Evolutionary conservation across 1,140 invertebrate genomes (phyloP).

Genomic region (Diachasmimorpha longicaudata): DNA sequence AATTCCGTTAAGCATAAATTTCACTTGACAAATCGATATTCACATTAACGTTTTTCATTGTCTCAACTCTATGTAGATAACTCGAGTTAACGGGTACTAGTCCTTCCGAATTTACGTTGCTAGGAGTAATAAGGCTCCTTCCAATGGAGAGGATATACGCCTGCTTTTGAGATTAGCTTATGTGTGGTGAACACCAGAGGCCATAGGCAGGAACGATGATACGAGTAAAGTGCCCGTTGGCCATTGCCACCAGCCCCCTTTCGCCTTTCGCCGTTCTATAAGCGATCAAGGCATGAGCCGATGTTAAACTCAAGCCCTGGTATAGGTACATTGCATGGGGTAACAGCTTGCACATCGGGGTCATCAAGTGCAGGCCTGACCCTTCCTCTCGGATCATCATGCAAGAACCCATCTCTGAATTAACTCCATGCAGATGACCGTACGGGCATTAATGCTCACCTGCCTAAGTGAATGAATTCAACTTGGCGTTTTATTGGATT

Average conservation of each 20-base stretch:
- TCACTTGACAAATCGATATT: too few species aligned
- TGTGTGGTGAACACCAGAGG: not conserved
- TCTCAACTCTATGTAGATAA: too few species aligned
- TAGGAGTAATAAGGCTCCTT: not conserved
- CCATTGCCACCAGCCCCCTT: not conserved
- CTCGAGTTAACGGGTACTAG: too few species aligned
- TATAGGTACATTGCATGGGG: not conserved
- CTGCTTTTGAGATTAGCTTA: not conserved
- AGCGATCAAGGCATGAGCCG: not conserved
- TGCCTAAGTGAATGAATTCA: not conserved
- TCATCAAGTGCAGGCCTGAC: conserved; percentile 1
- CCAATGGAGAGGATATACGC: not conserved
- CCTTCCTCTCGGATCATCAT: conserved; percentile 2
- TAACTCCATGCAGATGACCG: not conserved
- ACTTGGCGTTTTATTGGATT: not conserved
- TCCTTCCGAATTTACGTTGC: not conserved
- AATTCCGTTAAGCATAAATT: too few species aligned
- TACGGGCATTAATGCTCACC: not conserved
- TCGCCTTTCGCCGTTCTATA: not conserved
- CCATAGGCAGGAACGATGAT: not conserved
- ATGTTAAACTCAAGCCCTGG: not conserved
- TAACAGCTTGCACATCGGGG: not conserved
- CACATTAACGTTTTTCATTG: too few species aligned
- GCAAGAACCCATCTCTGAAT: conserved; percentile 1
- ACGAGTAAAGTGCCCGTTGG: conserved; percentile 1